A percentile compares a stretch with the other conserved stretches of the same genome.
phyloP scores from a whole-genome alignment of 2,888 invertebrate species.

The Mesopsocus fuscifrons region DNA sequence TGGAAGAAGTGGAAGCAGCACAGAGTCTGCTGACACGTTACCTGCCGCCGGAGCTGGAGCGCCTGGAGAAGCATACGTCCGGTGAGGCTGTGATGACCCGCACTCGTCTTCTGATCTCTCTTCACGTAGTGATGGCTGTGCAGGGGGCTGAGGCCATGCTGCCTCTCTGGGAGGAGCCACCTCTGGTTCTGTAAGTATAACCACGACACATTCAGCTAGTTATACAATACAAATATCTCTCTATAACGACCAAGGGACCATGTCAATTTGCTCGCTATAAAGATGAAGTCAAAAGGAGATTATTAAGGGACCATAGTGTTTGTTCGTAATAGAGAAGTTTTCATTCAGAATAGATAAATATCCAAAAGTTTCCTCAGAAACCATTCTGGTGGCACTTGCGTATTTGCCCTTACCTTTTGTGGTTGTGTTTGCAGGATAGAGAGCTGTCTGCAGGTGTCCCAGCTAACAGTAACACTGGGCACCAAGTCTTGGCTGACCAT shows the following conservation, averaged over 20 bases:
- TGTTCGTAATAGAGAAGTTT: too few relatives aligned
- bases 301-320: too few relatives aligned
- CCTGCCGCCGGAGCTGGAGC: constrained; percentile 40
- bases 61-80: constrained; percentile 32
- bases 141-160: constrained; percentile 46
- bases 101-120: constrained; percentile 43
- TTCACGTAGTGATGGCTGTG: constrained; percentile 45
- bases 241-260: constrained; percentile 1
- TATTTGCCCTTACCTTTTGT: too few relatives aligned
- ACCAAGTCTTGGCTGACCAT: constrained; percentile 27
- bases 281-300: too few relatives aligned
- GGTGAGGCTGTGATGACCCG: constrained; percentile 34
- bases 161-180: constrained; percentile 47
- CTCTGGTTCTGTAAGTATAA: constrained; percentile 32
- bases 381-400: too few relatives aligned
- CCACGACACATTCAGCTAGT: too few relatives aligned
- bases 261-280: too few relatives aligned
- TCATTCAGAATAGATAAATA: too few relatives aligned
- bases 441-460: constrained; percentile 32
- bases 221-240: constrained; percentile 13
- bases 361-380: too few relatives aligned
- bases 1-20: constrained; percentile 44
- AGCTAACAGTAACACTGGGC: constrained; percentile 28
- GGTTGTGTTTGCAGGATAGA: constrained; percentile 31
- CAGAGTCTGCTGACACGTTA: constrained; percentile 43